A percentile compares a stretch with the other conserved stretches of the same genome.
Evolutionary conservation across 2,888 invertebrate species (phyloP).

Genomic region (Linnaemya tessellans): DNA sequence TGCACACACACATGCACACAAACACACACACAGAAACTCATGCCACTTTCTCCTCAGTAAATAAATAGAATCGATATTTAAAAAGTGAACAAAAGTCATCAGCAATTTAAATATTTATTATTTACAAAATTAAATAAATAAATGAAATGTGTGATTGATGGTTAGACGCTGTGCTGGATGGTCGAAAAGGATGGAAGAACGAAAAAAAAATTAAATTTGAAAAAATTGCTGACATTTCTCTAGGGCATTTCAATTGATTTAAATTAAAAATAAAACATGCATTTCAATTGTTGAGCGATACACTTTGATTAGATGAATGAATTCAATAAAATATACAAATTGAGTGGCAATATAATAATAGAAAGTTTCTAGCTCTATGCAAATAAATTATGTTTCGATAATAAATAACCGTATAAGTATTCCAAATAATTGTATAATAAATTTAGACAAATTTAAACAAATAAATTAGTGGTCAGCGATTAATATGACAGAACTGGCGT

Average conservation of each 20-base stretch:
- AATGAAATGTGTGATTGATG: constrained; percentile 1
- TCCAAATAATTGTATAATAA: too few species aligned
- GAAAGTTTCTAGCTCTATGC: not conserved
- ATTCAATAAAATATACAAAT: not conserved
- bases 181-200: not conserved
- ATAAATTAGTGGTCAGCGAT: too few species aligned
- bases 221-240: not conserved
- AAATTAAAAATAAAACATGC: constrained; percentile 11
- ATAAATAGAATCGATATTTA: not conserved
- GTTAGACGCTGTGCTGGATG: not conserved
- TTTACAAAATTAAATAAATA: constrained; percentile 1
- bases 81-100: constrained; percentile 18
- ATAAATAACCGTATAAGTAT: too few species aligned
- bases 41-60: not conserved
- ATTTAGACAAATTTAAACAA: too few species aligned
- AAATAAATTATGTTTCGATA: not conserved
- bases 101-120: constrained; percentile 39
- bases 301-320: not conserved
- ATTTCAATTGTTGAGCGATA: not conserved
- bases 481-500: too few species aligned
- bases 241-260: constrained; percentile 9
- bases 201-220: not conserved
- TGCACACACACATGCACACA: not conserved
- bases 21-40: not conserved
- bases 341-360: not conserved